A percentile compares a stretch with the other conserved stretches of the same genome.
Conservation (phyloP, 2,113 vertebrate genomes). For the Leptosomus discolor region DNA sequence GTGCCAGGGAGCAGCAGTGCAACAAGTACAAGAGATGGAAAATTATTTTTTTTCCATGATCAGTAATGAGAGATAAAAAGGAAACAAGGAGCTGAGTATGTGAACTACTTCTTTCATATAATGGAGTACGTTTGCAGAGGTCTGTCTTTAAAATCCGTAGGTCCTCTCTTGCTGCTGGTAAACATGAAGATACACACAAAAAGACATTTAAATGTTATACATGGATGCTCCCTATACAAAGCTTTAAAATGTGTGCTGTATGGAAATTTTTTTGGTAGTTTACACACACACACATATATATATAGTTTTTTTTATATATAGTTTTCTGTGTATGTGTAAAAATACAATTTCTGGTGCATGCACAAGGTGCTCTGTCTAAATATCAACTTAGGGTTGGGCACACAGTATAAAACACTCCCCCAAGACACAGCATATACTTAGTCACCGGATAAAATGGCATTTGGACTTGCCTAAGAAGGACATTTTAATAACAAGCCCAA, state of each 20-base stretch:
- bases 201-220: neutral
- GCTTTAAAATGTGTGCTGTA: neutral
- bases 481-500: neutral
- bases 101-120: neutral
- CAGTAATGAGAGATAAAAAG: neutral
- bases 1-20: neutral
- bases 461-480: neutral
- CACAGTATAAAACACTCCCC: neutral
- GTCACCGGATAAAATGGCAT: neutral
- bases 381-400: neutral
- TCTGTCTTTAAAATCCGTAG: neutral
- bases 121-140: neutral
- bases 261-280: neutral
- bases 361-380: neutral
- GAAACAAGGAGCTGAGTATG: neutral
- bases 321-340: neutral
- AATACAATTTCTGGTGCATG: neutral
- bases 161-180: neutral
- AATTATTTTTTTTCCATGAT: neutral
- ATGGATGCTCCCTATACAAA: neutral
- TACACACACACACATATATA: no score
- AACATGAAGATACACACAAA: neutral
- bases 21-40: neutral
- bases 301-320: neutral
- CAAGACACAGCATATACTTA: neutral